Evolutionary conservation across 2,888 invertebrate genomes (phyloP), one percentile per base, ranked within the genome.

Genomic region (Pollenia labialis): DNA sequence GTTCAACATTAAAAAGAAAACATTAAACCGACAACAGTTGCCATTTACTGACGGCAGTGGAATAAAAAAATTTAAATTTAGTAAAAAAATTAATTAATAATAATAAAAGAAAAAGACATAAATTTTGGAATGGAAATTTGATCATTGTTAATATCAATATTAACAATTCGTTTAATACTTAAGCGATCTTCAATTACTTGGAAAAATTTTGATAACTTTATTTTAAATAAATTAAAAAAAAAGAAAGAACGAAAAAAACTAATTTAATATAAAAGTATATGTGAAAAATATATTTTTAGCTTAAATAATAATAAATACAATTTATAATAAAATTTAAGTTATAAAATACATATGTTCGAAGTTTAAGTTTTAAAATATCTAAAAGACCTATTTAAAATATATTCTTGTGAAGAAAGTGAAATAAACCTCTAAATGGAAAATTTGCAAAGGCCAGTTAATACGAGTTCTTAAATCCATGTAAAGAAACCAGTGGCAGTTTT

Each of bases 1-100:
- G n/a, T 74, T 50, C n/a, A 66, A 66, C 44, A 48, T 60, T 60
- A 18, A 11, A 46, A 72, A 40, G 18, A 54, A 64, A 75, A 9
- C 9, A 56, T 16, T 58, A 66, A 69, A 69, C 12, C 10, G n/a
- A 23, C n/a, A 68, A 52, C 12, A 75, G n/a, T n/a, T n/a, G n/a
- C n/a, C n/a, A n/a, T n/a, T n/a, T n/a, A 60, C 52, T 75, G 68
- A 56, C 42, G 18, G 46, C 23, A 56, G 48, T 66, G 32, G n/a
- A 23, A 23, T n/a, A 32, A 18, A 48, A 16, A 48, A 50, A 42
- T 9, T 56, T n/a, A 10, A 60, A 50, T 42, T 42, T 7, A 18
- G 18, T 71, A 56, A 56, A 44, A 50, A 71, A 11, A 44, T 18
- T 3, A 46, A 64, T 10, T 32, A 58, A 23, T 11, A 23, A 9